Evolutionary conservation across 2,888 invertebrate genomes (phyloP), one percentile per base, ranked within the genome.

Genomic region (Ptychoptera contaminata): DNA sequence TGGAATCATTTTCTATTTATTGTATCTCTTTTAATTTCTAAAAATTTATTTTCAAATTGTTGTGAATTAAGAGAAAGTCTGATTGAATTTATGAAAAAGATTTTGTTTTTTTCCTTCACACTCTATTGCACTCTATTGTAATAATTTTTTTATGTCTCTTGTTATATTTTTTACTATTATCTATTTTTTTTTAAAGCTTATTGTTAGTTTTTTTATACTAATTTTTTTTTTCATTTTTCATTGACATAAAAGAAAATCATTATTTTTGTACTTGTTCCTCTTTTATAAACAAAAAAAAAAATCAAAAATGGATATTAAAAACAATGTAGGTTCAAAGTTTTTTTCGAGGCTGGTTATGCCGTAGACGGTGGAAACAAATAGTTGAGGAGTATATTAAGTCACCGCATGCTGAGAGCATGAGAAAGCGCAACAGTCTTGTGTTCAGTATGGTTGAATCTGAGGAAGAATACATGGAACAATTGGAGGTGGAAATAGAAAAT

Each of bases 351-450:
- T 92, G 92, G 92, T 65, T 92, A 45, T 92, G 91, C 61, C 73
- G 92, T 10, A 71, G 91, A 8, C 71, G 91, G 37, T 92, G 92
- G 92, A 92, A 92, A 63, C 90, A 90, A 62, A 92, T 92, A 46
- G 91, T 92, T 14, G 90, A 91, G 55, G 85, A 91, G 60, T 92
- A 92, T 63, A 92, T 92, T 58, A 86, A 87, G 60, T 90, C 88
- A 48, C 91, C 91, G 0, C 91, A 92, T 59, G 91, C 91, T 0
- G 90, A 91, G 62, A 90, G 85, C 59, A 90, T 92, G 90, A 70
- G 91, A 45, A 91, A 90, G 60, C 67, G 92, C 46, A 92, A 92
- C 70, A 84, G 86, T 58, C 68, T 87, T 48, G 86, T 87, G 14
- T 87, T 87, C 63, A 79, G 83, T 56, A 88, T 91, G 88, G 90